These are phyloP conservation scores for Drosophila dunni DNA, from an alignment of 1,140 invertebrate genomes.

Conservation along the genomic window DNA sequence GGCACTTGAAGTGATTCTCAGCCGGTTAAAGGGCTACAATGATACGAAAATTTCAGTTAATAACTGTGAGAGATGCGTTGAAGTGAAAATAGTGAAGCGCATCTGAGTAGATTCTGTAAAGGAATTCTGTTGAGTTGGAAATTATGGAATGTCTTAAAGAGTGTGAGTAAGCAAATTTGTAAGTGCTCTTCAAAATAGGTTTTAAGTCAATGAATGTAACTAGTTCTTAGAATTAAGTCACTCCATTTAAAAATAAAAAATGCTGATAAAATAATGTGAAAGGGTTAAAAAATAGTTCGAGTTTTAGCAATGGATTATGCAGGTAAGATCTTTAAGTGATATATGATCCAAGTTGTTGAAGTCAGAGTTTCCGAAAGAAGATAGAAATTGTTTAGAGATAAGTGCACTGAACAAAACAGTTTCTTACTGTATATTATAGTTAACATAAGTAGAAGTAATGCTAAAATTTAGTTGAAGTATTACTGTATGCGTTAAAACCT, in stretches of 20 bases:
- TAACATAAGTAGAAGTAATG: background rate
- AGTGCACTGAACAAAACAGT: background rate
- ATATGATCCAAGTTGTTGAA: too few relatives aligned
- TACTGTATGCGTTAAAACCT: background rate
- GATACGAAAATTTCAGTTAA: constrained; percentile 36
- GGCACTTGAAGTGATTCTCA: constrained; percentile 35
- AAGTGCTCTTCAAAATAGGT: background rate
- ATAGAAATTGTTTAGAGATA: background rate
- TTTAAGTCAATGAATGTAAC: background rate
- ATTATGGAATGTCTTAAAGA: constrained; percentile 11
- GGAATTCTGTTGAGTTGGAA: constrained; percentile 17
- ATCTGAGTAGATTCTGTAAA: too few relatives aligned
- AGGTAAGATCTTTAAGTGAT: too few relatives aligned
- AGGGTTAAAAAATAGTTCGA: too few relatives aligned
- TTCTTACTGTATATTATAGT: background rate
- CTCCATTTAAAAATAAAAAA: too few relatives aligned
- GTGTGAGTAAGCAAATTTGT: constrained; percentile 11
- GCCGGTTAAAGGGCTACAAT: constrained; percentile 2
- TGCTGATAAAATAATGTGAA: too few relatives aligned
- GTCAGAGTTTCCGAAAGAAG: too few relatives aligned
- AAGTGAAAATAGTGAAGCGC: constrained; percentile 20
- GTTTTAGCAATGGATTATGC: too few relatives aligned
- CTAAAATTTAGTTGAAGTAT: too few relatives aligned
- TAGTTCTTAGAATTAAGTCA: background rate
- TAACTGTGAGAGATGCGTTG: constrained; percentile 22